A percentile compares a stretch with the other conserved stretches of the same genome.
Evolutionary conservation across 2,113 vertebrate species (phyloP).

Genomic region (Dendropsophus ebraccatus): DNA sequence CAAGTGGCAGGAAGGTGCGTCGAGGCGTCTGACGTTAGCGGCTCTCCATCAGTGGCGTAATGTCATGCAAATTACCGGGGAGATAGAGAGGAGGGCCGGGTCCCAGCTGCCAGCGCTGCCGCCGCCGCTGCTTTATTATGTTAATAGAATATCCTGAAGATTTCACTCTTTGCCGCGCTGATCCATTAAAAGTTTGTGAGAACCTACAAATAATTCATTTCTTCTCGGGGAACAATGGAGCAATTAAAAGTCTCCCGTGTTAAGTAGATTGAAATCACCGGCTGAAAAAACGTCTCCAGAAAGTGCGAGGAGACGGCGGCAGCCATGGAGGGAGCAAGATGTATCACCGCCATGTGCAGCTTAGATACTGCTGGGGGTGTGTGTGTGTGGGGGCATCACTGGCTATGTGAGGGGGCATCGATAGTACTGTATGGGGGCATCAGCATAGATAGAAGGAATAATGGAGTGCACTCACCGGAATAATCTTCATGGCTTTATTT

Average conservation of each 20-base stretch:
- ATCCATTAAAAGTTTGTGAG: conserved; percentile 42
- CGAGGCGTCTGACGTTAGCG: too few species aligned
- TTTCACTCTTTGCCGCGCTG: background rate
- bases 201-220: conserved; percentile 19
- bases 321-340: too few species aligned
- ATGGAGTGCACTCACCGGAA: too few species aligned
- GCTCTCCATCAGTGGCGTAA: conserved; percentile 39
- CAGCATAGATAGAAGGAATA: too few species aligned
- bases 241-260: conserved; percentile 34
- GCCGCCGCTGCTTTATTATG: conserved; percentile 30
- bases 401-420: too few species aligned
- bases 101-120: conserved; percentile 42
- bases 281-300: background rate
- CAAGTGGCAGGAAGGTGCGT: conserved; percentile 1
- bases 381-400: background rate
- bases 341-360: background rate
- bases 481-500: too few species aligned
- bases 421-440: background rate
- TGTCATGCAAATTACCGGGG: conserved; percentile 55
- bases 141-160: conserved; percentile 51
- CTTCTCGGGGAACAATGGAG: conserved; percentile 39
- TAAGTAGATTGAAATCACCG: conserved; percentile 33
- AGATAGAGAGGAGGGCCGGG: background rate
- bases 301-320: background rate
- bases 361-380: too few species aligned